Base-by-base conservation (phyloP, 2,888 invertebrate species). In the Empis stercorea region DNA sequence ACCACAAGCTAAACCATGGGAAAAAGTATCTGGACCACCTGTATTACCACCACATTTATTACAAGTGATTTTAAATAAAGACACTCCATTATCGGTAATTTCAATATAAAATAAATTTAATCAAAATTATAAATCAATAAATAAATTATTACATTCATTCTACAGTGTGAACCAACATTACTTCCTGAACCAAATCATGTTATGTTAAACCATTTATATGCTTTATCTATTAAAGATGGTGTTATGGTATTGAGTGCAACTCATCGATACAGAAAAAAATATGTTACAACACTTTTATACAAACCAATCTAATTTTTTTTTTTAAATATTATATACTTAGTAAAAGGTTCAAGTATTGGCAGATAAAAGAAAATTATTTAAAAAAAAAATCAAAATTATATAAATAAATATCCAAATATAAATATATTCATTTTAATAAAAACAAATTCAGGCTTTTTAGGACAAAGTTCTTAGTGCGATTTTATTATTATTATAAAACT, bases 131-230 rank as follows among this genome's bases (percentile, higher is more conserved):
- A 16, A 16, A 30, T 9, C 14, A 20, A 7, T 11, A 14, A n/a
- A 30, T 2, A 6, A 16, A 11, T 41, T 10, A 13, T 11, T 40
- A 30, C 2, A 16, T 32, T 38, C 10, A 11, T 37, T 36, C 30
- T 79, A 51, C 71, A 95, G 89, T 96, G 96, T 72, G 99, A 99
- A 69, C 99, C 99, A 44, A 96, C 96, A 43, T 76, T 99, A 58
- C 73, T 99, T 58, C 99, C 99, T n/a, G 97, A 99, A 73, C 99
- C 99, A 44, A 97, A 97, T 69, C 99, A 99, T 67, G 99, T 99
- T 23, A 99, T 99, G 99, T 75, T 99, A 62, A 99, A 99, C 71
- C 99, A 99, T 71, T 74, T 99, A 47, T 99, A 99, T 71, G 99
- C 99, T n/a, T 75, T 99, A 53, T 97, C 96, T 43, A 99, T 99